Conservation (phyloP, 1,140 invertebrate genomes). For the Polypedilum pembai region DNA sequence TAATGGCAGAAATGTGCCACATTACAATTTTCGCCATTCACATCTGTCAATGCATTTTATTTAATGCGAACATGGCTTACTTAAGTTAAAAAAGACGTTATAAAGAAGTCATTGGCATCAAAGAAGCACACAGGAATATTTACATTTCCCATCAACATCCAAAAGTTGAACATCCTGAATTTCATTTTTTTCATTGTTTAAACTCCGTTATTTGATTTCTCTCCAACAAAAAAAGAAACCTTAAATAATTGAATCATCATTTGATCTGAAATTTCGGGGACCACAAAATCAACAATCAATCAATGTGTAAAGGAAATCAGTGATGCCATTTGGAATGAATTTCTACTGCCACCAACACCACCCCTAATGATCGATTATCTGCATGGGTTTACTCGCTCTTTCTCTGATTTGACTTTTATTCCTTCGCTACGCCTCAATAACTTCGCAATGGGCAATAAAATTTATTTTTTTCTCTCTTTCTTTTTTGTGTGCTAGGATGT, state of each 20-base stretch:
- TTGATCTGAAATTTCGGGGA: neutral
- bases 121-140: neutral
- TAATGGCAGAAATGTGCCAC: neutral
- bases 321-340: neutral
- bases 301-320: neutral
- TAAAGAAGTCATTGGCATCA: neutral
- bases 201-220: neutral
- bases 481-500: neutral
- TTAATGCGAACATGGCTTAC: neutral
- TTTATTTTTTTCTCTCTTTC: neutral
- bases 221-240: neutral
- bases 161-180: neutral
- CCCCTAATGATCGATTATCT: conserved; percentile 17
- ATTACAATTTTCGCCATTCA: neutral
- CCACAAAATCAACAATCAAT: conserved; percentile 17
- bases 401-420: neutral
- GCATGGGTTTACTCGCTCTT: neutral
- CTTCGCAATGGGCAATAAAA: conserved; percentile 17
- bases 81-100: neutral
- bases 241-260: conserved; percentile 19
- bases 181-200: neutral
- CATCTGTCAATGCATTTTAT: conserved; percentile 7
- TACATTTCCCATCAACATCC: neutral
- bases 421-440: neutral
- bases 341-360: neutral